These are phyloP conservation scores for Cuniculus paca DNA, from an alignment of 2,797 vertebrate species.

Conservation along the genomic window DNA sequence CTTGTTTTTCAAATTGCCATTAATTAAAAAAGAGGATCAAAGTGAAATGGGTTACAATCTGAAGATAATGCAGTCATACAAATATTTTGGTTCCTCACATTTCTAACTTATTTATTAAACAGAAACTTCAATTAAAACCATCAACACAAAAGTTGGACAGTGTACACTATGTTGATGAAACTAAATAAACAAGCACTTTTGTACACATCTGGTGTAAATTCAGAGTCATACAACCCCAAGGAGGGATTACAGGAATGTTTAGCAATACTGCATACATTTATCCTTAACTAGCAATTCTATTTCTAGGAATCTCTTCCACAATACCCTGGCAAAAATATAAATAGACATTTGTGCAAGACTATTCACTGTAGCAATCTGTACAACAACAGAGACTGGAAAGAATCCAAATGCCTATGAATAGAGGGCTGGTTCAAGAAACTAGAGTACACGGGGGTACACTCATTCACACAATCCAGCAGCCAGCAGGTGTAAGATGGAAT, in stretches of 20 bases:
- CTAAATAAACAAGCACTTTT: conserved; percentile 22
- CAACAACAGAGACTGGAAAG: not conserved
- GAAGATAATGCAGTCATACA: not conserved
- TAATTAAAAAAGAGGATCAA: not conserved
- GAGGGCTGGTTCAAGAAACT: not conserved
- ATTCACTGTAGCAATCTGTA: not conserved
- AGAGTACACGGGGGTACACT: not conserved
- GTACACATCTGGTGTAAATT: not conserved
- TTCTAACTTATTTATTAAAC: conserved; percentile 5
- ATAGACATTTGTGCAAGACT: not conserved
- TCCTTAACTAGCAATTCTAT: not conserved
- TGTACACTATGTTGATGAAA: not conserved
- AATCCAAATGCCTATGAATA: not conserved
- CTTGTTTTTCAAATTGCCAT: not conserved
- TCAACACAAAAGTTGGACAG: conserved; percentile 14
- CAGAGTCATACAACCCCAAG: not conserved
- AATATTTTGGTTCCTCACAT: conserved; percentile 12
- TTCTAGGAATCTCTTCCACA: conserved; percentile 6
- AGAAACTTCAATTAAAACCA: not conserved
- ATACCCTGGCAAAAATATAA: not conserved
- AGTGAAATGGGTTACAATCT: not conserved
- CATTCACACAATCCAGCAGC: not conserved
- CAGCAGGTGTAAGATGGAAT: not conserved
- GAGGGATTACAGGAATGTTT: not conserved
- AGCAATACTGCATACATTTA: not conserved